Percentiles rank a stretch among this genome's conserved stretches.
These are phyloP conservation scores for Anguilla marmorata DNA, from an alignment of 2,797 vertebrate species.

Conservation along the genomic window DNA sequence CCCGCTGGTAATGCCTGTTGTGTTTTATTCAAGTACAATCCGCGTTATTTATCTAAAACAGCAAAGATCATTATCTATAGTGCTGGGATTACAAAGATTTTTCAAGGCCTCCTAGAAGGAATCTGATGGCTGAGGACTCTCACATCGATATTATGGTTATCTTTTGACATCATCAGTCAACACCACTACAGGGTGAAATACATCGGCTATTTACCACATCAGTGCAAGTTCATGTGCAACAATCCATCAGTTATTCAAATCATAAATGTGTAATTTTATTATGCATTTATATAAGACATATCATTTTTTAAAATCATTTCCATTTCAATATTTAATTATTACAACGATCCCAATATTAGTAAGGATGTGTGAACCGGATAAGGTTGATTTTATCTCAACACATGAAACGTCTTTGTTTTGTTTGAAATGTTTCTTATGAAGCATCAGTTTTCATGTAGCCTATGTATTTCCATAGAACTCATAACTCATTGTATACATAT, in stretches of 20 bases:
- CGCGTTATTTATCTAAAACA: background rate
- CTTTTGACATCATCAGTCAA: background rate
- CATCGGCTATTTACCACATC: background rate
- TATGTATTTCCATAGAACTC: too few relatives aligned
- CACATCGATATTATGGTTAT: background rate
- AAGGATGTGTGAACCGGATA: background rate
- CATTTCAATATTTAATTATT: background rate
- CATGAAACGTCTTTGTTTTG: background rate
- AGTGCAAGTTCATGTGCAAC: background rate
- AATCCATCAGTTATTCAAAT: background rate
- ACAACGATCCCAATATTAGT: background rate
- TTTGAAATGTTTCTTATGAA: background rate
- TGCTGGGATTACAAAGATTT: background rate
- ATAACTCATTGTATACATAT: background rate
- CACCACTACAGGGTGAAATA: background rate
- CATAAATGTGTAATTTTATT: background rate
- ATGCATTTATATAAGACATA: background rate
- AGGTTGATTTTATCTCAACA: background rate
- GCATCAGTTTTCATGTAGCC: too few relatives aligned
- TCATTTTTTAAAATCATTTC: too few relatives aligned
- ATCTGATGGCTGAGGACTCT: background rate
- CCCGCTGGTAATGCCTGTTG: background rate
- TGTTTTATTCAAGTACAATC: background rate
- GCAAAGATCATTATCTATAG: background rate
- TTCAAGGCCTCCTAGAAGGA: background rate